Evolutionary conservation across 2,888 invertebrate species (phyloP).

Genomic region (Ectemnius cavifrons): DNA sequence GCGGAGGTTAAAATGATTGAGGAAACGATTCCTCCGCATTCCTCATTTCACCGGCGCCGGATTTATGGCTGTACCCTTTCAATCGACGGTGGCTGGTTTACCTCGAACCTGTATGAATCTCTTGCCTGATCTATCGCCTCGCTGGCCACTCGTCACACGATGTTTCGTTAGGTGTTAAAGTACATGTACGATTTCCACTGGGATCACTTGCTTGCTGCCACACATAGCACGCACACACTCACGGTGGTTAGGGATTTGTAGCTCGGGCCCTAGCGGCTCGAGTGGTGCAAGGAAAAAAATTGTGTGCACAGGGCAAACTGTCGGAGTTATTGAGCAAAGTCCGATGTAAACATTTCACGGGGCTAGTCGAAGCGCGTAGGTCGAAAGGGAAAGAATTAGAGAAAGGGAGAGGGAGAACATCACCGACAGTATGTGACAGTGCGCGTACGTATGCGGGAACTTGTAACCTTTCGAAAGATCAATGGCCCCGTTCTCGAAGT

Average conservation of each 20-base stretch:
- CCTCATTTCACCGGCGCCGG: no score
- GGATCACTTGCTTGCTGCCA: no score
- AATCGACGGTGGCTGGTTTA: no score
- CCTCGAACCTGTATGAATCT: no score
- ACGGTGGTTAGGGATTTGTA: no score
- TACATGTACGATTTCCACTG: background rate
- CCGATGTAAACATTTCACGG: constrained; percentile 36
- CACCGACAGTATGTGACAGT: no score
- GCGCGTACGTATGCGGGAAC: constrained; percentile 9
- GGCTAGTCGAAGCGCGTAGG: constrained; percentile 50
- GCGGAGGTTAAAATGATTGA: constrained; percentile 1
- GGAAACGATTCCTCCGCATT: constrained; percentile 2
- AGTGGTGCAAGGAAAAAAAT: constrained; percentile 54
- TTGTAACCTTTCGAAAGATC: constrained; percentile 44
- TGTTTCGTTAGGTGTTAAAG: constrained; percentile 4
- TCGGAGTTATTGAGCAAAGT: constrained; percentile 55
- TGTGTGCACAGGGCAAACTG: constrained; percentile 54
- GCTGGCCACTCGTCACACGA: background rate
- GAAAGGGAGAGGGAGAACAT: constrained; percentile 1
- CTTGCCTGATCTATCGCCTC: no score
- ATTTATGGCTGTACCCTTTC: no score
- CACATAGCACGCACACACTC: no score
- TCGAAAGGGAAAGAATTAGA: constrained; percentile 21
- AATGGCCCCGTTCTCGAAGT: constrained; percentile 18
- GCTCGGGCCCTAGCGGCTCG: constrained; percentile 9